phyloP scores from a whole-genome alignment of 1,140 invertebrate genomes.

The Pygmarrhopalites habei region DNA sequence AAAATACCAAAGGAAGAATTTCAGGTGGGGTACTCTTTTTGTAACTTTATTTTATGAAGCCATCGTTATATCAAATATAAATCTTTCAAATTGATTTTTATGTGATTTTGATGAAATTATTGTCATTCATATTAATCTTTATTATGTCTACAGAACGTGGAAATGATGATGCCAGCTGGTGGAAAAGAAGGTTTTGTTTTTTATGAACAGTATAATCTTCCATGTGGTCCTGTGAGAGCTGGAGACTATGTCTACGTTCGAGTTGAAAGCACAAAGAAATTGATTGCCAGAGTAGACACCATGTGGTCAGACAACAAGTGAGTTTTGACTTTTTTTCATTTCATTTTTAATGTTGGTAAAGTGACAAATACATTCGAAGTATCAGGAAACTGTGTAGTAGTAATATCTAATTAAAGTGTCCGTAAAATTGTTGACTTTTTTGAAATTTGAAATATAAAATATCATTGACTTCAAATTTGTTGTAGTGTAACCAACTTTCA shows the following conservation, averaged over 20 bases:
- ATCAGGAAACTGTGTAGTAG: too few relatives aligned
- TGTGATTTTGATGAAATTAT: too few relatives aligned
- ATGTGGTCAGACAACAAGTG: slow-evolving; percentile 86
- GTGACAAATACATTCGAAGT: too few relatives aligned
- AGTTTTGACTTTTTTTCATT: slow-evolving; percentile 42
- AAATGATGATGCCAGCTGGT: slow-evolving; percentile 54
- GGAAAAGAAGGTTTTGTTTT: slow-evolving; percentile 68
- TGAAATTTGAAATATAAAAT: slow-evolving; percentile 8
- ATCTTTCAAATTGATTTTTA: too few relatives aligned
- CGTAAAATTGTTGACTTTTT: too few relatives aligned
- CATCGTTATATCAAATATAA: too few relatives aligned
- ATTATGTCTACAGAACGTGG: slow-evolving; percentile 67
- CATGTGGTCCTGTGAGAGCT: slow-evolving; percentile 71
- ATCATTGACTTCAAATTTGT: too few relatives aligned
- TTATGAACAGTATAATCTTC: slow-evolving; percentile 86
- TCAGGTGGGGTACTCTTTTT: slow-evolving; percentile 19
- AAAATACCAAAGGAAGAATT: slow-evolving; percentile 31
- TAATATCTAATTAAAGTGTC: too few relatives aligned
- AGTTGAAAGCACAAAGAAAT: slow-evolving; percentile 72
- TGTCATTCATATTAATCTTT: too few relatives aligned
- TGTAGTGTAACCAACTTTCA: slow-evolving; percentile 68
- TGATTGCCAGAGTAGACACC: slow-evolving; percentile 87
- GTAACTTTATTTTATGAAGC: too few relatives aligned
- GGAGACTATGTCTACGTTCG: slow-evolving; percentile 92
- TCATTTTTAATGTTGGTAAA: too few relatives aligned